Evolutionary conservation across 1,140 invertebrate genomes (phyloP).

Genomic region (Chionoecetes opilio): DNA sequence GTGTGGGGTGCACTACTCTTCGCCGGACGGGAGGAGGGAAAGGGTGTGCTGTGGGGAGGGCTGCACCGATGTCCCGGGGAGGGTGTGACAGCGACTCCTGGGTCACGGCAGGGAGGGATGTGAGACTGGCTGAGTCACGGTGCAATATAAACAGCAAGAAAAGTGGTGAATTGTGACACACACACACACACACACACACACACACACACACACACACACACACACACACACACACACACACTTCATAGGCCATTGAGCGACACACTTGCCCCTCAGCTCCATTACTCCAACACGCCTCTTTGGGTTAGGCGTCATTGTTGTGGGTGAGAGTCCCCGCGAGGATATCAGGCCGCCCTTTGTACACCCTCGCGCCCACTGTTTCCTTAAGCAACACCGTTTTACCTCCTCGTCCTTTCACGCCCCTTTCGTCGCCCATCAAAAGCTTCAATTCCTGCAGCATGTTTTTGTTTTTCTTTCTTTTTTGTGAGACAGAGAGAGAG

Average conservation of each 20-base stretch:
- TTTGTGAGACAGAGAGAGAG: no score
- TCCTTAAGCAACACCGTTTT: not conserved
- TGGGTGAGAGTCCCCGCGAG: constrained; percentile 1
- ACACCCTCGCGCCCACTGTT: not conserved
- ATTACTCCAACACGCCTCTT: not conserved
- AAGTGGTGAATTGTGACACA: constrained; percentile 2
- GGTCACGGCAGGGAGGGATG: not conserved
- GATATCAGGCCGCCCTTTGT: not conserved
- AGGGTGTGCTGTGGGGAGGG: not conserved
- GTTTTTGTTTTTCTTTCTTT: no score
- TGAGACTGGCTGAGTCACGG: not conserved
- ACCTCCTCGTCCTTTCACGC: not conserved
- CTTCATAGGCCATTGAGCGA: no score
- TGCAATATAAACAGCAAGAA: not conserved
- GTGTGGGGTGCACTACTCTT: not conserved
- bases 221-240: constrained; percentile 16
- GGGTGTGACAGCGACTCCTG: not conserved
- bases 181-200: not conserved
- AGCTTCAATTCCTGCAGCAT: not conserved
- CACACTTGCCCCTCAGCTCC: not conserved
- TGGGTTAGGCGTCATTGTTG: not conserved
- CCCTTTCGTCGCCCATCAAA: not conserved
- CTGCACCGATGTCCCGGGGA: not conserved
- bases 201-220: constrained; percentile 20
- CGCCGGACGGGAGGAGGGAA: not conserved